phyloP scores from a whole-genome alignment of 2,888 invertebrate species.

The Ptycholaimellus sp. region DNA sequence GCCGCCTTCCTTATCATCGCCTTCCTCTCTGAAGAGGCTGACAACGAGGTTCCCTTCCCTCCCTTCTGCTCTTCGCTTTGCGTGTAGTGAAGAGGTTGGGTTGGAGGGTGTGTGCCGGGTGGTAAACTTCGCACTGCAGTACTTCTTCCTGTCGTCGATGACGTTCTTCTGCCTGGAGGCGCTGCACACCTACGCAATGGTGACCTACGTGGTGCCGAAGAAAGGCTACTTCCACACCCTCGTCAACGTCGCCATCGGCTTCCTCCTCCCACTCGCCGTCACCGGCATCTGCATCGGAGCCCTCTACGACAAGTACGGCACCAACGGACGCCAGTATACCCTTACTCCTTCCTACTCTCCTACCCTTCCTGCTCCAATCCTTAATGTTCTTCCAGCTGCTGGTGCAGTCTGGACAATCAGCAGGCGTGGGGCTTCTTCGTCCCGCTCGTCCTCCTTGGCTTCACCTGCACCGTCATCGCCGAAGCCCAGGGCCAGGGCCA shows the following conservation, averaged over 20 bases:
- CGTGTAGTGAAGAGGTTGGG: too few relatives aligned
- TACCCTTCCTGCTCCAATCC: neutral
- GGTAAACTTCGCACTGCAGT: neutral
- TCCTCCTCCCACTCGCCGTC: neutral
- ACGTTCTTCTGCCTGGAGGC: constrained; percentile 4
- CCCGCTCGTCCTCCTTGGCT: constrained; percentile 3
- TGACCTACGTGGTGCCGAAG: constrained; percentile 1
- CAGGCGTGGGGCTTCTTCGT: constrained; percentile 5
- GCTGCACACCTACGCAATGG: constrained; percentile 3
- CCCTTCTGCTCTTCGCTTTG: too few relatives aligned
- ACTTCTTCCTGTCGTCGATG: constrained; percentile 1
- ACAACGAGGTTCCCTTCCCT: too few relatives aligned
- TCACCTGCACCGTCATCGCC: neutral
- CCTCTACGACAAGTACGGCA: neutral
- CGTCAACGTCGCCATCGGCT: constrained; percentile 2
- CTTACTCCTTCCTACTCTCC: neutral
- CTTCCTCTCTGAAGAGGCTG: too few relatives aligned
- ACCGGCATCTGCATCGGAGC: neutral
- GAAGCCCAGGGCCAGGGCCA: constrained; percentile 3
- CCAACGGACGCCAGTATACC: constrained; percentile 1
- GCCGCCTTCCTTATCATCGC: neutral
- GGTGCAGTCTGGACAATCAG: neutral
- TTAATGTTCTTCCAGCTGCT: constrained; percentile 2
- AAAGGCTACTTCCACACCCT: constrained; percentile 1
- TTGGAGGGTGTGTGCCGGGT: neutral